These are phyloP conservation scores for Tiliacea citrago DNA, from an alignment of 2,888 invertebrate genomes.

Conservation along the genomic window DNA sequence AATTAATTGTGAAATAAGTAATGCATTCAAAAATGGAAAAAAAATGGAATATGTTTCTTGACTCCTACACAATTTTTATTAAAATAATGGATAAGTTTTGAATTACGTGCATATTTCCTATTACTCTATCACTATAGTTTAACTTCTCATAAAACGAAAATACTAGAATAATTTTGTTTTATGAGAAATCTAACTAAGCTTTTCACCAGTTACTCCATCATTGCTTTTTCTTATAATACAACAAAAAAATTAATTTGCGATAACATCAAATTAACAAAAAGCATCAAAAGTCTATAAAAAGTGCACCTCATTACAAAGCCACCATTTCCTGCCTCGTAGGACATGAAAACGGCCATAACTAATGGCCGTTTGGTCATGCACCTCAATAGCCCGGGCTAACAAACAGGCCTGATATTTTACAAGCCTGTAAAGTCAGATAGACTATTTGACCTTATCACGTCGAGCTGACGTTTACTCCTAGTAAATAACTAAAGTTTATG, in stretches of 20 bases:
- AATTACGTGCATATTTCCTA: too few relatives aligned
- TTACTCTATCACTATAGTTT: neutral
- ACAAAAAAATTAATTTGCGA: neutral
- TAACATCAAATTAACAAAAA: slow-evolving; percentile 2
- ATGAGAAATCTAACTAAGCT: neutral
- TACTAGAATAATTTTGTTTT: neutral
- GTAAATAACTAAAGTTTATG: slow-evolving; percentile 63
- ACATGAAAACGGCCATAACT: slow-evolving; percentile 62
- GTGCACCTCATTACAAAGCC: slow-evolving; percentile 32
- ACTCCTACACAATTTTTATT: too few relatives aligned
- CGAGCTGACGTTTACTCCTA: slow-evolving; percentile 60
- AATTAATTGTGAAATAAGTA: too few relatives aligned
- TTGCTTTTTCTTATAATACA: neutral
- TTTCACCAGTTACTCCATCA: neutral
- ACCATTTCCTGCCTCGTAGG: slow-evolving; percentile 55
- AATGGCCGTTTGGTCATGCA: slow-evolving; percentile 37
- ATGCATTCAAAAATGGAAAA: too few relatives aligned
- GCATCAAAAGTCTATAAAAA: slow-evolving; percentile 27
- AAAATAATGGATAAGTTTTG: too few relatives aligned
- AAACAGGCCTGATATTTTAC: slow-evolving; percentile 60
- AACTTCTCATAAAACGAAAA: neutral
- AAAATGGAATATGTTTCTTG: too few relatives aligned
- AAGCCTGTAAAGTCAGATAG: slow-evolving; percentile 64
- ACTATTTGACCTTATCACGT: slow-evolving; percentile 66
- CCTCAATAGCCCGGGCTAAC: slow-evolving; percentile 40